A percentile compares a stretch with the other conserved stretches of the same genome.
phyloP scores from a whole-genome alignment of 37 sponge, comb jelly and placozoan genomes.

The Ephydatia muelleri region DNA sequence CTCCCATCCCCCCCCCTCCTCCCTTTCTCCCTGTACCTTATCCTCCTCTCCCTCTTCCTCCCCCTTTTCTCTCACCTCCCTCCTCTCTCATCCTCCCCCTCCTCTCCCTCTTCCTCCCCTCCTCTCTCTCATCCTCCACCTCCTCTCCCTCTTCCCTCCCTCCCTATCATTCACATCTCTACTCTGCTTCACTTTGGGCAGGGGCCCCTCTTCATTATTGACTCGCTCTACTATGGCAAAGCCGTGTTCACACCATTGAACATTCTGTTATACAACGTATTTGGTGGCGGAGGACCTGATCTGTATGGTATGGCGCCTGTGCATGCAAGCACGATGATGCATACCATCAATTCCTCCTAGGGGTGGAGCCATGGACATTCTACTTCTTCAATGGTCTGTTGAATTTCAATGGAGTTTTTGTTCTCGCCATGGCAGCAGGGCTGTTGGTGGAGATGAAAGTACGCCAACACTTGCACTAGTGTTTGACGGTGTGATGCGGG shows the following conservation, averaged over 20 bases:
- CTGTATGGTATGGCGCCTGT: slow-evolving; percentile 77
- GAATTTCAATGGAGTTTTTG: slow-evolving; percentile 93
- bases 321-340: not conserved
- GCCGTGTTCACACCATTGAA: slow-evolving; percentile 86
- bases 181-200: not conserved
- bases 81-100: not conserved
- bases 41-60: not conserved
- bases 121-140: no score
- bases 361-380: slow-evolving; percentile 85
- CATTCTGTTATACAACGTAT: slow-evolving; percentile 97
- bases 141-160: not conserved
- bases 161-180: no score
- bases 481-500: slow-evolving; percentile 25
- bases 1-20: not conserved
- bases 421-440: slow-evolving; percentile 68
- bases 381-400: slow-evolving; percentile 91
- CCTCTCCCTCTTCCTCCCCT: no score
- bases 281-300: slow-evolving; percentile 81
- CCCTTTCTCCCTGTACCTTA: not conserved
- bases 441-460: slow-evolving; percentile 47
- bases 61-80: not conserved
- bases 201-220: slow-evolving; percentile 67
- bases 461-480: not conserved
- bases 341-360: slow-evolving; percentile 6
- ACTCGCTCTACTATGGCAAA: slow-evolving; percentile 81